Percentiles rank a stretch among this genome's conserved stretches.
Conservation (phyloP, 2,888 invertebrate genomes). For the Rotaria sp. region DNA sequence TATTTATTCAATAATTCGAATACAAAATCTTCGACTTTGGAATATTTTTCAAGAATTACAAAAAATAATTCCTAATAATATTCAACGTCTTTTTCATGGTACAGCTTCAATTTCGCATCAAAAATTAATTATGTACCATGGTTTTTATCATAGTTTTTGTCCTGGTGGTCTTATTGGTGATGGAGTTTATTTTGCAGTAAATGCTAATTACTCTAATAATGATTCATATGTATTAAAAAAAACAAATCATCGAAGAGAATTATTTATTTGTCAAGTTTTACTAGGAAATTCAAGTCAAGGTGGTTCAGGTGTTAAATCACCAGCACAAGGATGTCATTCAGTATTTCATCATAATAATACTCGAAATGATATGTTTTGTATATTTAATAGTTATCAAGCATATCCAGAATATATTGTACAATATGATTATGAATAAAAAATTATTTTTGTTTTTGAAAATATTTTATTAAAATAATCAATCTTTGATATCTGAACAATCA, state of each 20-base stretch:
- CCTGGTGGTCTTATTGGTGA: constrained; percentile 21
- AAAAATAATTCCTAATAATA: background rate
- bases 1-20: constrained; percentile 7
- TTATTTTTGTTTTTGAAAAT: background rate
- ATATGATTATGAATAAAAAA: background rate
- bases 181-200: constrained; percentile 38
- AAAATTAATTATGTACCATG: constrained; percentile 1
- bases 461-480: too few species aligned
- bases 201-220: constrained; percentile 41
- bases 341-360: background rate
- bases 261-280: constrained; percentile 9
- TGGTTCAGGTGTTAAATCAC: background rate
- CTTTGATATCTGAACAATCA: too few species aligned
- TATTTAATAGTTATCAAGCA: background rate
- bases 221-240: constrained; percentile 40
- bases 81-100: background rate
- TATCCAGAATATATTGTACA: constrained; percentile 28
- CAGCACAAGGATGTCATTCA: background rate
- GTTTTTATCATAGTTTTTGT: constrained; percentile 10
- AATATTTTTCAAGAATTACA: background rate
- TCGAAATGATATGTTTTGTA: background rate
- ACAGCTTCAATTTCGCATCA: background rate
- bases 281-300: background rate
- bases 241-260: constrained; percentile 31
- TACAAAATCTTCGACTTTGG: constrained; percentile 24